Evolutionary conservation across 2,113 vertebrate genomes (phyloP).

Genomic region (Periophthalmus modestus): DNA sequence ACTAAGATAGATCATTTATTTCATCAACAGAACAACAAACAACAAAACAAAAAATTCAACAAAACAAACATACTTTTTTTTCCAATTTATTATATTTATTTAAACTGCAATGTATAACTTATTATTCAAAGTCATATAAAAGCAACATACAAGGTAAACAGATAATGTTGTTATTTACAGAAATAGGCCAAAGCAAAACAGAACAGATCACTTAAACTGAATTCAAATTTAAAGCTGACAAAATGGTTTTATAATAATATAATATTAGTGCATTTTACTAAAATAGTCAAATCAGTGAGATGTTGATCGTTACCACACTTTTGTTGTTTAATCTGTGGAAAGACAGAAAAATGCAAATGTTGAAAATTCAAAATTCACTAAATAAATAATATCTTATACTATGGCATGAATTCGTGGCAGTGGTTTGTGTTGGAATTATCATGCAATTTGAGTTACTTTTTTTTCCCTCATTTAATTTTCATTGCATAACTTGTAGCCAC

Average conservation of each 20-base stretch:
- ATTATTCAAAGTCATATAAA: constrained; percentile 3
- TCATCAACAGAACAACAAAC: no score
- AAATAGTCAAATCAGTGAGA: constrained; percentile 13
- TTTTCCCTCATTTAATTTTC: no score
- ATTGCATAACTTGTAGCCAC: no score
- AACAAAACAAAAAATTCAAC: no score
- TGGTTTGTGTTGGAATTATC: no score
- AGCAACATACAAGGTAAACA: constrained; percentile 23
- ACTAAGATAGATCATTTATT: background rate
- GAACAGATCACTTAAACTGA: background rate
- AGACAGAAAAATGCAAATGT: constrained; percentile 10
- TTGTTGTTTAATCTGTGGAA: constrained; percentile 47
- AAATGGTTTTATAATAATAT: background rate
- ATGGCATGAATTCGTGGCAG: no score
- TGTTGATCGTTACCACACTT: constrained; percentile 7
- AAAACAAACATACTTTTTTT: no score
- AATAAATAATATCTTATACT: no score
- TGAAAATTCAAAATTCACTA: background rate
- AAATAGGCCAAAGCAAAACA: background rate
- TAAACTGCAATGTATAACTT: background rate
- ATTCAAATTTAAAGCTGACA: background rate
- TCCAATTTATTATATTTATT: constrained; percentile 6
- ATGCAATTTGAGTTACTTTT: no score
- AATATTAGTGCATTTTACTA: background rate
- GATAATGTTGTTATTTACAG: background rate